A percentile compares a stretch with the other conserved stretches of the same genome.
Evolutionary conservation across 1,140 invertebrate genomes (phyloP).

Genomic region (Pogonomyrmex californicus): DNA sequence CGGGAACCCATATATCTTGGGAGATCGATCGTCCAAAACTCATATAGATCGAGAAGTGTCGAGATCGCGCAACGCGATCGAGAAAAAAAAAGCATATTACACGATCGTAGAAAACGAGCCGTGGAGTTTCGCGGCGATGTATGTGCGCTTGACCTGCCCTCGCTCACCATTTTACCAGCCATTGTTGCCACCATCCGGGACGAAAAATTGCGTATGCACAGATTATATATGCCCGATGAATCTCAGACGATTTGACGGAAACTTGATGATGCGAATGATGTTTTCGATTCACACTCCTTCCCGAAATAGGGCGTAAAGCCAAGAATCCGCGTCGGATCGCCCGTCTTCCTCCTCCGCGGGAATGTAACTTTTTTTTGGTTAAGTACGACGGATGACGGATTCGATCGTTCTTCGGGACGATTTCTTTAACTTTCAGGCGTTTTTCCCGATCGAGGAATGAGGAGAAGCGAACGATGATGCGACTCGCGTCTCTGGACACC

Average conservation of each 20-base stretch:
- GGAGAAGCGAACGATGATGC: not conserved
- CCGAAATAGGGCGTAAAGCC: not conserved
- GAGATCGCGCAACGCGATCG: not conserved
- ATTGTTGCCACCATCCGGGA: conserved; percentile 80
- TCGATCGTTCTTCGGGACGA: not conserved
- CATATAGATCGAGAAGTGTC: too few species aligned
- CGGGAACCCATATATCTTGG: too few species aligned
- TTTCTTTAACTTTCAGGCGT: not conserved
- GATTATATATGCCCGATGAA: conserved; percentile 28
- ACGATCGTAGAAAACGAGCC: conserved; percentile 11
- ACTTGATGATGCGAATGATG: not conserved
- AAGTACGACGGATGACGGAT: conserved; percentile 37
- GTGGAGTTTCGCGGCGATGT: conserved; percentile 58
- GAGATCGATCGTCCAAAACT: not conserved
- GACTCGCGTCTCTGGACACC: not conserved
- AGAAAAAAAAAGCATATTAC: not conserved
- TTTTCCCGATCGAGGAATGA: not conserved
- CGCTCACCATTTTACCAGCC: conserved; percentile 80
- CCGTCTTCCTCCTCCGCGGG: not conserved
- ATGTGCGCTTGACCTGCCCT: conserved; percentile 81
- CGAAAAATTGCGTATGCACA: conserved; percentile 71
- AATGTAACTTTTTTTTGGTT: conserved; percentile 69
- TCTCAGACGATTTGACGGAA: not conserved
- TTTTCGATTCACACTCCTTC: not conserved
- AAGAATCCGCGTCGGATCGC: not conserved